Evolutionary conservation across 1,140 invertebrate genomes (phyloP).

Genomic region (Calycopis cecrops): DNA sequence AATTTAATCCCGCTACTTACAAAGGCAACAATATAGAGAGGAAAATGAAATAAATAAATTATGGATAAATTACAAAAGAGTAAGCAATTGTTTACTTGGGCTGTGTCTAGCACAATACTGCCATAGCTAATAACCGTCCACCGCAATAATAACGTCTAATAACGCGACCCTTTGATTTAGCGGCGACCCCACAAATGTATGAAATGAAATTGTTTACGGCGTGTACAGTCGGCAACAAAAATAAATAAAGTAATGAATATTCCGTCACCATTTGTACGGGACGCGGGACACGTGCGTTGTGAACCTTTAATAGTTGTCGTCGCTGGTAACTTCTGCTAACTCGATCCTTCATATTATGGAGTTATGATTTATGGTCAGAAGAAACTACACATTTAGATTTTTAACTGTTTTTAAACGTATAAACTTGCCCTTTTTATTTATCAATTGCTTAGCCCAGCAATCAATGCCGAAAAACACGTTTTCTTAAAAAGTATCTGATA

Average conservation of each 20-base stretch:
- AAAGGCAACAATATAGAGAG: background rate
- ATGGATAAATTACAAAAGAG: conserved; percentile 17
- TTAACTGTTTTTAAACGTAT: too few relatives aligned
- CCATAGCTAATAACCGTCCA: conserved; percentile 20
- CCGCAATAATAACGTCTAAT: conserved; percentile 29
- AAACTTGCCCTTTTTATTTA: too few relatives aligned
- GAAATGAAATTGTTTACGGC: conserved; percentile 29
- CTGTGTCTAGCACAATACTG: conserved; percentile 9
- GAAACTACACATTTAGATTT: too few relatives aligned
- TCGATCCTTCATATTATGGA: too few relatives aligned
- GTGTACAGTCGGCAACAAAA: background rate
- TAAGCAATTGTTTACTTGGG: conserved; percentile 20
- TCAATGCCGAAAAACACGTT: too few relatives aligned
- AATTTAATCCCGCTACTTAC: background rate
- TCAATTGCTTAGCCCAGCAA: too few relatives aligned
- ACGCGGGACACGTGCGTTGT: background rate
- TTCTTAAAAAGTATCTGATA: too few relatives aligned
- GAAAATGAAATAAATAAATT: conserved; percentile 12
- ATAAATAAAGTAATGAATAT: conserved; percentile 4
- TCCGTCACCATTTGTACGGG: conserved; percentile 3
- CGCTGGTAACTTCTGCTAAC: too few relatives aligned
- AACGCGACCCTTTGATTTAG: conserved; percentile 30
- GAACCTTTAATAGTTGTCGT: too few relatives aligned
- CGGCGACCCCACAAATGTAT: conserved; percentile 18
- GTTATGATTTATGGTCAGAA: too few relatives aligned